Evolutionary conservation across 1,140 invertebrate genomes (phyloP), one percentile per base, ranked within the genome.

Genomic region (Drosophila orena): DNA sequence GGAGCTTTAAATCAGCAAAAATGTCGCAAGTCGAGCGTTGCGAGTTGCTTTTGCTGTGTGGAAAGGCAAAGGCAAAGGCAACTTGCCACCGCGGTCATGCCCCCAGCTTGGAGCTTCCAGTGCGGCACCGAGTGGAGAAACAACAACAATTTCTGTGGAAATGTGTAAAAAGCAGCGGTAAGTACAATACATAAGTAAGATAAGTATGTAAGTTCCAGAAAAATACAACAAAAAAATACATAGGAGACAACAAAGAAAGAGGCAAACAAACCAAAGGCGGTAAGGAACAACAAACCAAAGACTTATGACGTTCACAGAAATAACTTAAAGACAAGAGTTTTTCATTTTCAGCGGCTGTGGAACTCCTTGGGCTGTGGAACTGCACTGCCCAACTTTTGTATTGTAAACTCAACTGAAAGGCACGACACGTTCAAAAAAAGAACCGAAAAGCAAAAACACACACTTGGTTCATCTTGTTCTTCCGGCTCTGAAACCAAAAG

Each of bases 71-170:
- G 27, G 7, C 22, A 47, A n/a, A 47, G 27, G 46, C 24, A 30
- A 30, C 27, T 30, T 56, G 66, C 42, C 64, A 65, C 30, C 30
- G 30, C 30, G 30, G 30, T 69, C 64, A 47, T 46, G 68, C 50
- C 64, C 42, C 64, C 50, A 56, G 34, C 22, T 43, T 30, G 49
- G 55, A 79, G 73, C 72, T 74, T 84, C 72, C 71, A 88, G 84
- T 88, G 84, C 79, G 66, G 42, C 72, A 65, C 76, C 61, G 47
- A 71, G 62, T 44, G 56, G 57, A 81, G 78, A 90, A 89, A 89
- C 84, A 89, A 89, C 84, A 89, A 89, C 84, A 89, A 89, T 90
- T 89, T 89, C 84, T 89, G 84, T 80, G 80, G 79, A 81, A 88
- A 88, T 77, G 76, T 89, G 71, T 86, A 77, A 77, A 77, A 77